Percentiles rank a stretch among this genome's conserved stretches.
These are phyloP conservation scores for Drosophila subsilvestris DNA, from an alignment of 2,888 invertebrate genomes.

Conservation along the genomic window DNA sequence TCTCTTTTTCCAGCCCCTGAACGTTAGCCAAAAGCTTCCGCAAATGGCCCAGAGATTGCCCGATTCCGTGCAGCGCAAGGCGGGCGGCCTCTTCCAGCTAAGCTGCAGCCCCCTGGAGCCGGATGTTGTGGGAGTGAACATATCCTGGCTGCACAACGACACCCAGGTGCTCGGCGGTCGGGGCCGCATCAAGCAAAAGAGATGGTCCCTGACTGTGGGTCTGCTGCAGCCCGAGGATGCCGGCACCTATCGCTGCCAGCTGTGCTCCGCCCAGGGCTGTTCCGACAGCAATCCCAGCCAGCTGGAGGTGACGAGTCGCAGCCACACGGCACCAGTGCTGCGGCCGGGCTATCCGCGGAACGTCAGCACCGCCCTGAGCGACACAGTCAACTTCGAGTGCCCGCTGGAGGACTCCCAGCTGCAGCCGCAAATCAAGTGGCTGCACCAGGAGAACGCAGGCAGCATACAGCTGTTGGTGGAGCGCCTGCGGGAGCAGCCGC, in stretches of 20 bases:
- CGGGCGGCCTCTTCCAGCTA: slow-evolving; percentile 89
- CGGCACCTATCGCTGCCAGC: slow-evolving; percentile 94
- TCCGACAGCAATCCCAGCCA: slow-evolving; percentile 88
- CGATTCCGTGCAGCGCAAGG: slow-evolving; percentile 86
- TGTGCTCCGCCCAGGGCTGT: slow-evolving; percentile 92
- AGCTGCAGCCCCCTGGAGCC: slow-evolving; percentile 86
- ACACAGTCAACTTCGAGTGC: slow-evolving; percentile 90
- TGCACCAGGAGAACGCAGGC: slow-evolving; percentile 44
- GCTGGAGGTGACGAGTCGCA: slow-evolving; percentile 91
- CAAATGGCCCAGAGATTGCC: slow-evolving; percentile 42
- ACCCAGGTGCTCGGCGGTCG: slow-evolving; percentile 76
- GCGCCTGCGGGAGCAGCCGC: slow-evolving; percentile 23
- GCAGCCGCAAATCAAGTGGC: slow-evolving; percentile 92
- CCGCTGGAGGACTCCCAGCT: slow-evolving; percentile 87
- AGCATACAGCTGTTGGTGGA: slow-evolving; percentile 45
- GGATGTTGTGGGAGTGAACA: slow-evolving; percentile 84
- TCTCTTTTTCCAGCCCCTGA: slow-evolving; percentile 34
- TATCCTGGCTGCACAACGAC: slow-evolving; percentile 93
- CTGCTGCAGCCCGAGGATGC: slow-evolving; percentile 92
- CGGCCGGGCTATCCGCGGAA: slow-evolving; percentile 89
- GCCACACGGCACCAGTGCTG: slow-evolving; percentile 87
- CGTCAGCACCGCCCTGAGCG: slow-evolving; percentile 89
- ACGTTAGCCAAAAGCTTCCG: slow-evolving; percentile 23
- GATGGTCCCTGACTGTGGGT: slow-evolving; percentile 90
- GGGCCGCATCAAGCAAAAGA: slow-evolving; percentile 85